Evolutionary conservation across 2,888 invertebrate genomes (phyloP).

Genomic region (Erynnis tages): DNA sequence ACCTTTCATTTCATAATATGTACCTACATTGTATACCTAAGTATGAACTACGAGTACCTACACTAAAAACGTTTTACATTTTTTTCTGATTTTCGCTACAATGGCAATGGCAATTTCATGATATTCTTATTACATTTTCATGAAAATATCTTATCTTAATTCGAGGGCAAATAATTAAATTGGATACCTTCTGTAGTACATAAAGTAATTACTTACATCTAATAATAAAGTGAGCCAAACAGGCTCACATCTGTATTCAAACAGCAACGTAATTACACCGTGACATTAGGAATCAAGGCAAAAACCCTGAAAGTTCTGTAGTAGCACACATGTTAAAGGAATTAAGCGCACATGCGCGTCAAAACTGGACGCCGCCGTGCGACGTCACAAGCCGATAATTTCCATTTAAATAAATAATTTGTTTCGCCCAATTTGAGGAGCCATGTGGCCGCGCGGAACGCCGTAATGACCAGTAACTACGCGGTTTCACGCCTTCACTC

Average conservation of each 20-base stretch:
- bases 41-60: too few relatives aligned
- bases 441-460: conserved; percentile 68
- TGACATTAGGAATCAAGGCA: conserved; percentile 47
- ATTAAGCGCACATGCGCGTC: conserved; percentile 62
- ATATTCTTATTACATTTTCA: too few relatives aligned
- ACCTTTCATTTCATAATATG: too few relatives aligned
- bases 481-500: conserved; percentile 73
- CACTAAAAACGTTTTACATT: too few relatives aligned
- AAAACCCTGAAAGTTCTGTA: conserved; percentile 44
- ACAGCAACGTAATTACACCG: too few relatives aligned
- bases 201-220: background rate
- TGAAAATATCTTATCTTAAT: too few relatives aligned
- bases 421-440: conserved; percentile 68
- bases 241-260: conserved; percentile 28
- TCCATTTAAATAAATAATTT: conserved; percentile 80
- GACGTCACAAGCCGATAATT: conserved; percentile 62
- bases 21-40: too few relatives aligned
- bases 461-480: conserved; percentile 72
- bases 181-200: too few relatives aligned
- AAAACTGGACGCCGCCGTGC: conserved; percentile 38
- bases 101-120: too few relatives aligned
- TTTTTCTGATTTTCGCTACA: too few relatives aligned
- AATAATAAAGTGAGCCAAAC: background rate
- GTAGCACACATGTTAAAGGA: conserved; percentile 57
- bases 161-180: too few relatives aligned